These are phyloP conservation scores for Spilogale gracilis DNA, from an alignment of 2,113 vertebrate species.

Conservation along the genomic window DNA sequence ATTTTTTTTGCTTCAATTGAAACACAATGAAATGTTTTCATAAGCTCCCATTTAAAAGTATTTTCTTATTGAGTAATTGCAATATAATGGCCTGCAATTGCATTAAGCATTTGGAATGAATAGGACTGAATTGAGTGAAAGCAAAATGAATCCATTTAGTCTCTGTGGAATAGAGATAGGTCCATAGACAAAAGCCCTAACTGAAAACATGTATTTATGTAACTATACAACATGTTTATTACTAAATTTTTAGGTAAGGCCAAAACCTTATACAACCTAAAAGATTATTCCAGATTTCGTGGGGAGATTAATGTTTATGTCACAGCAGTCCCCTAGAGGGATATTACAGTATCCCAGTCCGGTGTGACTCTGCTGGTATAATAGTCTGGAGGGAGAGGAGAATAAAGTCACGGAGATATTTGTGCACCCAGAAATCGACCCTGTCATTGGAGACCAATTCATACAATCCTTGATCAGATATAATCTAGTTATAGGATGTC, in stretches of 20 bases:
- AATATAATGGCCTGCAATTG: conserved; percentile 60
- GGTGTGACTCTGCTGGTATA: background rate
- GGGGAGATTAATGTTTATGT: background rate
- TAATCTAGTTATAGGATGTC: background rate
- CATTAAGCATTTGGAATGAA: conserved; percentile 65
- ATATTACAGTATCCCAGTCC: background rate
- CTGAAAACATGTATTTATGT: conserved; percentile 36
- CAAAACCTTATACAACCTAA: background rate
- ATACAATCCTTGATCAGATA: background rate
- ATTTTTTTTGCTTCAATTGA: conserved; percentile 49
- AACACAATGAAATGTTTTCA: conserved; percentile 62
- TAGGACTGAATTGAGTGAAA: conserved; percentile 48
- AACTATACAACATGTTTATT: conserved; percentile 14
- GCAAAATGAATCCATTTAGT: conserved; percentile 58
- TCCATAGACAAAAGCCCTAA: conserved; percentile 13
- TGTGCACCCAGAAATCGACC: background rate
- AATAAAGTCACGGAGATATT: background rate
- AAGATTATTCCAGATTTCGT: background rate
- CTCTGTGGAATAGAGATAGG: conserved; percentile 32
- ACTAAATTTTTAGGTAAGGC: conserved; percentile 7
- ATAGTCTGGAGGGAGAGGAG: background rate
- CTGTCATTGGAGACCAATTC: background rate
- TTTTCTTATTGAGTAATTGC: conserved; percentile 74
- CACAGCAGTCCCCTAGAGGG: background rate
- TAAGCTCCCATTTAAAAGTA: conserved; percentile 56